These are phyloP conservation scores for Aphodius sticticus DNA, from an alignment of 2,888 invertebrate genomes.

Conservation along the genomic window DNA sequence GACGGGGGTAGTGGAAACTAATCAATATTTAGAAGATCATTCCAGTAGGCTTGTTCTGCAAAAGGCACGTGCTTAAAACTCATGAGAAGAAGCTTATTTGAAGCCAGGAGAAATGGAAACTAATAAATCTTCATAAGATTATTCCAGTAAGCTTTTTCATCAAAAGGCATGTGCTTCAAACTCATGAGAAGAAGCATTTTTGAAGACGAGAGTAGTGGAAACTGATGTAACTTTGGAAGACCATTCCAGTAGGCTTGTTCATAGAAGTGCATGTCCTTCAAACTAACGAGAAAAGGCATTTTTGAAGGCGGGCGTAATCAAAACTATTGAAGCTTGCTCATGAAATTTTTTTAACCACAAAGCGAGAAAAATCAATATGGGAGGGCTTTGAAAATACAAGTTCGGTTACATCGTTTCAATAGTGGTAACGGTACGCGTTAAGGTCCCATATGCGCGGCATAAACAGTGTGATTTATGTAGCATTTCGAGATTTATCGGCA, in stretches of 20 bases:
- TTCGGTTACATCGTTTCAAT: neutral
- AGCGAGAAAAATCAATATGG: neutral
- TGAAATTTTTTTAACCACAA: too few species aligned
- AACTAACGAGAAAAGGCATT: neutral
- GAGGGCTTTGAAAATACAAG: neutral
- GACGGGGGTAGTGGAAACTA: neutral
- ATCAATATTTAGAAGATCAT: neutral
- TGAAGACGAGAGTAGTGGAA: neutral
- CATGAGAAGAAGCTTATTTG: neutral
- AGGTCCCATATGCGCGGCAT: neutral
- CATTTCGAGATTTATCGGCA: neutral
- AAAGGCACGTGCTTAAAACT: neutral
- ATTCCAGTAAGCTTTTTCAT: neutral
- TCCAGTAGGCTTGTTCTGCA: neutral
- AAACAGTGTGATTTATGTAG: conserved; percentile 4
- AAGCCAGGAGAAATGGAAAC: neutral
- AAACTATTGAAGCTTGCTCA: neutral
- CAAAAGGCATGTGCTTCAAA: neutral
- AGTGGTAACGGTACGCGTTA: neutral
- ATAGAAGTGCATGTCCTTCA: neutral
- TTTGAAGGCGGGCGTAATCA: neutral
- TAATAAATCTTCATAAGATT: too few species aligned
- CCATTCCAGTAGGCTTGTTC: neutral
- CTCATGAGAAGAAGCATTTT: neutral
- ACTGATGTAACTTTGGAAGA: too few species aligned